Base-by-base conservation (phyloP, 2,888 invertebrate genomes). In the Leucophenga montana region DNA sequence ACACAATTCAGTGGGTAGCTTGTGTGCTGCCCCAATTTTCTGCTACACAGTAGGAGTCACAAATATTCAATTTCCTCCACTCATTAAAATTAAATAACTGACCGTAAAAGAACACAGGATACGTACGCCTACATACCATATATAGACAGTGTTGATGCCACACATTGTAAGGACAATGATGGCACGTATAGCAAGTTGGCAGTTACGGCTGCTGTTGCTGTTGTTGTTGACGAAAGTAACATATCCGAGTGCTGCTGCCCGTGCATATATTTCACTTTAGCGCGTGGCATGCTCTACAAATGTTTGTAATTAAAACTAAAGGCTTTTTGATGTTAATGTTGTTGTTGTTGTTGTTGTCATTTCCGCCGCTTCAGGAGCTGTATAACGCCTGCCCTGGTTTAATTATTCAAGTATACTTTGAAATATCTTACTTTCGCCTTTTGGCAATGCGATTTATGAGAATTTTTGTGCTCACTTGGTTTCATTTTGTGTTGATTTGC, bases 31-130 rank as follows among this genome's bases (percentile, higher is more conserved):
- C 27, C 27, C 27, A 27, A 27, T 3, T 27, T 27, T 27, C 27
- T 27, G 27, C 27, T 4, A 27, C 27, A 27, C 27, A 27, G 73
- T 67, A 66, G 70, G 71, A 72, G 56, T 74, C 73, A 68, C 75
- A 76, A 78, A 80, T 80, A 85, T 85, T 85, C 85, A 82, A 84
- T 85, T 84, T 80, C 69, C 77, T 73, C 74, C 73, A 77, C 82
- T 85, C 84, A 85, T 85, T 85, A 85, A 85, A 84, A 83, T 85
- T 82, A 83, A 85, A 85, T 85, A 81, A 83, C 74, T 73, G 62
- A 66, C 73, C 76, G 73, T 70, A 66, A 57, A 72, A 13, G 11
- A 66, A 66, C 64, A 70, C 16, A 27, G n/a, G 31, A 39, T 31
- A 16, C 70, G 56, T 64, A 68, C 56, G 31, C 33, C 14, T 22